phyloP scores from a whole-genome alignment of 2,888 invertebrate genomes.

The Lingula anatina region DNA sequence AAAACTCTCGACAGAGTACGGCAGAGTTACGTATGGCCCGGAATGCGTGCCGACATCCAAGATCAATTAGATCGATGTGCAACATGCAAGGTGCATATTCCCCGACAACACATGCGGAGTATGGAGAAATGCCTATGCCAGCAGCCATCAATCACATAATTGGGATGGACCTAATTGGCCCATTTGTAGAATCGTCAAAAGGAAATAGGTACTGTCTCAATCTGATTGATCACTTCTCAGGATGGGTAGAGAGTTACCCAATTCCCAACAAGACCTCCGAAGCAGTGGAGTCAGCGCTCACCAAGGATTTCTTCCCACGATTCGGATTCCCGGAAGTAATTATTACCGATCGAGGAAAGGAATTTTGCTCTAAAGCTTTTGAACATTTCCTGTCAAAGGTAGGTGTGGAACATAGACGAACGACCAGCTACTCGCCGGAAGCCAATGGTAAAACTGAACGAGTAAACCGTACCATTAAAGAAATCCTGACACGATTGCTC shows the following conservation, averaged over 20 bases:
- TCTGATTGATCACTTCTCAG: slow-evolving; percentile 4
- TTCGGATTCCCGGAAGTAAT: slow-evolving; percentile 2
- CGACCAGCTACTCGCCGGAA: no score
- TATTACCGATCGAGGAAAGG: slow-evolving; percentile 1
- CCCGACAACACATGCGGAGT: no score
- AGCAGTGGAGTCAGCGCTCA: slow-evolving; percentile 1
- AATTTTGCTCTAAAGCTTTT: not conserved
- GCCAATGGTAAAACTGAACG: slow-evolving; percentile 4
- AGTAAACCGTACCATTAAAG: slow-evolving; percentile 4
- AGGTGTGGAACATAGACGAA: slow-evolving; percentile 3
- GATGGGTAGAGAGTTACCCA: slow-evolving; percentile 7
- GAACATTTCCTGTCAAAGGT: not conserved
- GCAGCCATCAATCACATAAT: not conserved
- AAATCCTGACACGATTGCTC: slow-evolving; percentile 1
- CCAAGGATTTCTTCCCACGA: slow-evolving; percentile 2
- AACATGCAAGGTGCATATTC: no score
- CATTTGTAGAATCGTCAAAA: no score
- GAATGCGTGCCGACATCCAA: no score
- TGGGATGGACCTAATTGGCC: slow-evolving; percentile 7
- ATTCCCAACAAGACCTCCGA: slow-evolving; percentile 1
- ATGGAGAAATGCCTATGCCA: slow-evolving; percentile 5
- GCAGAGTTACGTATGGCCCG: slow-evolving; percentile 7
- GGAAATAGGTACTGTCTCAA: slow-evolving; percentile 5
- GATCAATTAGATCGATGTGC: no score
- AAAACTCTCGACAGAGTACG: slow-evolving; percentile 1